A percentile compares a stretch with the other conserved stretches of the same genome.
Conservation (phyloP, 2,888 invertebrate species). For the Phymatocera aterrima region DNA sequence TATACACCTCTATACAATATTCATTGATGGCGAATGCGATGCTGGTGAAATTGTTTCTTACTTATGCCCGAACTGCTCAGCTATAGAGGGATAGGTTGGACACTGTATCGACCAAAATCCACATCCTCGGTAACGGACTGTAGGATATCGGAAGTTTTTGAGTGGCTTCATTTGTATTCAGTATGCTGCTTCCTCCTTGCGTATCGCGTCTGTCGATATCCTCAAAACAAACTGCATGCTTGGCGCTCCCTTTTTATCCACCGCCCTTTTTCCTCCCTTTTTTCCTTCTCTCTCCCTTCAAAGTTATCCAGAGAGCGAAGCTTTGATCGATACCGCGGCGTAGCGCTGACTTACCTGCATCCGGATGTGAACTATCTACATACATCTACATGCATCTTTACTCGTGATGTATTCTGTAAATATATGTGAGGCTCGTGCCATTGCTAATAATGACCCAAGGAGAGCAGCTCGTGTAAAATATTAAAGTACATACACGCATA, state of each 20-base stretch:
- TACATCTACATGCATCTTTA: background rate
- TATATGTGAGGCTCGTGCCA: background rate
- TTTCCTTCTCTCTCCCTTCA: slow-evolving; percentile 47
- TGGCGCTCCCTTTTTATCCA: slow-evolving; percentile 46
- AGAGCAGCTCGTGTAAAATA: background rate
- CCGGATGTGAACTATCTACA: background rate
- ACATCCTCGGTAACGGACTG: slow-evolving; percentile 38
- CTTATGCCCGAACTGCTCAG: background rate
- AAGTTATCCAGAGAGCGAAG: slow-evolving; percentile 20
- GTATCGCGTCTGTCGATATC: slow-evolving; percentile 56
- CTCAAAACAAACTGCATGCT: slow-evolving; percentile 56
- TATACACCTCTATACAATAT: background rate
- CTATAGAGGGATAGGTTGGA: background rate
- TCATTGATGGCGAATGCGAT: slow-evolving; percentile 13
- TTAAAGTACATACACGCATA: background rate
- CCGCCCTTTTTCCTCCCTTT: slow-evolving; percentile 45
- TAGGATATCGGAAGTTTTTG: slow-evolving; percentile 52
- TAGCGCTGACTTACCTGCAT: background rate
- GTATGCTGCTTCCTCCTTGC: slow-evolving; percentile 52
- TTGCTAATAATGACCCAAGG: background rate
- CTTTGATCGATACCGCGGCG: slow-evolving; percentile 15
- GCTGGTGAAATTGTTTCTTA: slow-evolving; percentile 46
- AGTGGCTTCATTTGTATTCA: slow-evolving; percentile 58
- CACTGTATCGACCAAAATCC: slow-evolving; percentile 34
- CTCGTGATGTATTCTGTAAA: background rate